Evolutionary conservation across 2,797 vertebrate species (phyloP), one percentile per base, ranked within the genome.

Genomic region (Sebastes taczanowskii): DNA sequence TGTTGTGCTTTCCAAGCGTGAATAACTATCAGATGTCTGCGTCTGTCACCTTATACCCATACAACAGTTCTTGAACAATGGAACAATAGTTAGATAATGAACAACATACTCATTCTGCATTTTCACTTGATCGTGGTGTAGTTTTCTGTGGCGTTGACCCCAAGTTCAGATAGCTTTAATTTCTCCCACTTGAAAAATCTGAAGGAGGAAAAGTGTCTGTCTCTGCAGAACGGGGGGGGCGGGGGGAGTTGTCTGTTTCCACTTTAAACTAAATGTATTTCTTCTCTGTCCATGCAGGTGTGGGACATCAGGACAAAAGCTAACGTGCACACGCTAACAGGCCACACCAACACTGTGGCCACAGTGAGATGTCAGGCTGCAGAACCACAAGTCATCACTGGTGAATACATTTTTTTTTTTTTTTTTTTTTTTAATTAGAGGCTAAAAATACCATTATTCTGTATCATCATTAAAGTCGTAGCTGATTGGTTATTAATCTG

Each of bases 241-340:
- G 23, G 23, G 23, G 23, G 23, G 23, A 23, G 23, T 23, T 23
- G 23, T 23, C 42, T 46, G 42, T 46, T 46, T 46, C 42, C 42
- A 46, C 42, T 46, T 46, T 18, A 46, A 18, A 22, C 2, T 53
- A 11, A 76, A 23, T 64, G 3, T 4, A 18, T 61, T 63, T 81
- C 10, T 69, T 56, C 14, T 78, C 2, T 82, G 11, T 53, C 2
- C 9, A 7, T 88, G 42, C 81, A 99, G 99, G 98, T 99, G 67
- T 99, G 98, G 99, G 98, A 99, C 92, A 97, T 99, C 80, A 95
- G 98, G 82, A 97, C 97, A 0, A 99, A 99, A 94, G 99, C 98
- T 23, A 99, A 99, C 11, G 99, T 98, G 27, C 98, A 99, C 93
- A 99, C 98, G 0, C 94, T 99, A 1, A 95, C 97, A 0, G 98